Base-by-base conservation (phyloP, 2,797 vertebrate species). In the Tympanoctomys barrerae region DNA sequence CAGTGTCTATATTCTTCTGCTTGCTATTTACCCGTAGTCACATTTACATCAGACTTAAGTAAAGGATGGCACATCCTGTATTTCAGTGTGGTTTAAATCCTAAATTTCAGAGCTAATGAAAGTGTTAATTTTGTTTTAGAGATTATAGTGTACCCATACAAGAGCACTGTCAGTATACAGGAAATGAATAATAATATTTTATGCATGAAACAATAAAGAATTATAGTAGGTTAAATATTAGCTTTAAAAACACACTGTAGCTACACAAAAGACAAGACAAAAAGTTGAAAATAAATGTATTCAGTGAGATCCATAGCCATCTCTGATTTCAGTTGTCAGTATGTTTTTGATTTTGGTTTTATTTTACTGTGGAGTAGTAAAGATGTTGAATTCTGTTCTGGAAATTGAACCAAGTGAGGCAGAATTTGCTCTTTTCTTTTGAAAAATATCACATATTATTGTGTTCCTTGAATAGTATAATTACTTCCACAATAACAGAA, bases 281-380 rank as follows among this genome's bases (percentile, higher is more conserved):
- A 80, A 89, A 66, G 73, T 64, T 83, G 86, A 94, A 86, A 75
- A 70, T 87, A 94, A 89, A 81, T 83, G 39, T 33, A 83, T 89
- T 85, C 90, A 59, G 31, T 39, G 68, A 90, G 26, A 86, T 71
- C 21, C 28, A 49, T 42, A 78, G 52, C 39, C 33, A 49, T 85
- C 73, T 84, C 79, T 91, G 46, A 96, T 94, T 36, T 96, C 75
- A 97, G 85, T 81, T 70, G 91, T 90, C 73, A 88, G 83, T 96
- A 95, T 97, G 81, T 94, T 97, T 97, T 6, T 96, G 70, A 62
- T 94, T 97, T 95, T 52, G 42, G 64, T 86, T 94, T 90, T 66
- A 14, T 89, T 87, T 59, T 96, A 92, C 86, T 46, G 14, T 49
- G 94, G 8, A 42, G 85, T 14, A 92, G 24, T 36, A n/a, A 84